Conservation (phyloP, 2,888 invertebrate species). For the Autographa gamma region DNA sequence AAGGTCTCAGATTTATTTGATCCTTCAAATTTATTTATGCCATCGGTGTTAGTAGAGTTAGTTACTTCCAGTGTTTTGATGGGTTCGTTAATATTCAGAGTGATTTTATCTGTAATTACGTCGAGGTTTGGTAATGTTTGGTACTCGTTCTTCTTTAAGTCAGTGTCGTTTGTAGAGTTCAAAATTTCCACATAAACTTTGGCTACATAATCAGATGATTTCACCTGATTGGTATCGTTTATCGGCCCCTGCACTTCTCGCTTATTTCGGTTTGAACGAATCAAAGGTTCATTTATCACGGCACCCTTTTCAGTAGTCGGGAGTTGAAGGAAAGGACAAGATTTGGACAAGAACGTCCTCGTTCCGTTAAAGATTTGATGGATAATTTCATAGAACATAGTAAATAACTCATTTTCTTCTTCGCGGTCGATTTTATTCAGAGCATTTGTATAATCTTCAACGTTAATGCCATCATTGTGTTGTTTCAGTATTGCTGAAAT, state of each 20-base stretch:
- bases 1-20: constrained; percentile 53
- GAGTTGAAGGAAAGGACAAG: constrained; percentile 53
- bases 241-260: constrained; percentile 56
- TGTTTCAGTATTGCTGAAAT: constrained; percentile 74
- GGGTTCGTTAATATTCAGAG: constrained; percentile 15
- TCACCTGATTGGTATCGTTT: constrained; percentile 30
- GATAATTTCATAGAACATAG: constrained; percentile 67
- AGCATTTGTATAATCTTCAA: constrained; percentile 69
- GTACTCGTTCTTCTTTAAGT: constrained; percentile 54
- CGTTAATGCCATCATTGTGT: constrained; percentile 77
- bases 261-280: constrained; percentile 70
- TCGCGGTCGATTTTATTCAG: constrained; percentile 71
- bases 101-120: constrained; percentile 13
- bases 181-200: constrained; percentile 36
- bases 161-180: constrained; percentile 45
- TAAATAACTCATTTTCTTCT: constrained; percentile 70
- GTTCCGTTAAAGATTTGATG: constrained; percentile 73
- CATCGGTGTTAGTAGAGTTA: constrained; percentile 6
- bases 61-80: constrained; percentile 17
- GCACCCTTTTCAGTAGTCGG: constrained; percentile 39
- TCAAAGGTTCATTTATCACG: constrained; percentile 46
- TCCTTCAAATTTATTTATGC: constrained; percentile 21
- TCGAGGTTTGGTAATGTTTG: constrained; percentile 27
- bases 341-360: constrained; percentile 66
- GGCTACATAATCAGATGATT: constrained; percentile 16